Evolutionary conservation across 2,888 invertebrate species (phyloP), one percentile per base, ranked within the genome.

Genomic region (Phyllotreta striolata): DNA sequence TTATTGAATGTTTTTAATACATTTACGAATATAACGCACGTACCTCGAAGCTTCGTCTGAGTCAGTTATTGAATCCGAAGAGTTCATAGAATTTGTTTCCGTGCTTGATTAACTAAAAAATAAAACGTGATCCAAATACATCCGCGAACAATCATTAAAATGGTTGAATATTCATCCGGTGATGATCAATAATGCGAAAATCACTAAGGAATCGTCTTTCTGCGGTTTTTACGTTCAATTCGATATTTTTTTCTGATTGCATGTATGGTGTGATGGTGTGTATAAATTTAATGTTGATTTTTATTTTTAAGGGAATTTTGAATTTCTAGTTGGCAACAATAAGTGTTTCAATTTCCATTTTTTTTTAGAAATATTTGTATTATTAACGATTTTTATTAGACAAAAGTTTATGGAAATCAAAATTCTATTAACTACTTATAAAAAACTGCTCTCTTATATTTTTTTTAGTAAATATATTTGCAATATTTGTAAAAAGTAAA

Each of bases 31-130:
- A 8, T 35, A 49, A 37, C 54, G 41, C 51, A 57, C 51, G 70
- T 81, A 84, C 84, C 84, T 83, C 80, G 84, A 83, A 83, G 83
- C 82, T 80, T 83, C 84, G 82, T 82, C 84, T 79, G 80, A 78
- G 74, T 76, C 77, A 72, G 77, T 77, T 71, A 74, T 76, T 72
- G 79, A 76, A 73, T 80, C 79, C 74, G 82, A 77, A 73, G 83
- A 76, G 83, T 78, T 83, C 83, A 84, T 84, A 82, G 81, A 83
- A 80, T 77, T 75, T 71, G 73, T 68, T 73, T 71, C 67, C 59
- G 41, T 66, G 63, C 66, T 71, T 70, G 68, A 57, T 68, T 66
- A 72, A 69, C 52, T 67, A 70, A 72, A 70, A 73, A 72, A 66
- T 64, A 70, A 66, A 70, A 67, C 58, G 55, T 58, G 57, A 61